phyloP scores from a whole-genome alignment of 1,140 invertebrate species.

The Sitobion miscanthi region DNA sequence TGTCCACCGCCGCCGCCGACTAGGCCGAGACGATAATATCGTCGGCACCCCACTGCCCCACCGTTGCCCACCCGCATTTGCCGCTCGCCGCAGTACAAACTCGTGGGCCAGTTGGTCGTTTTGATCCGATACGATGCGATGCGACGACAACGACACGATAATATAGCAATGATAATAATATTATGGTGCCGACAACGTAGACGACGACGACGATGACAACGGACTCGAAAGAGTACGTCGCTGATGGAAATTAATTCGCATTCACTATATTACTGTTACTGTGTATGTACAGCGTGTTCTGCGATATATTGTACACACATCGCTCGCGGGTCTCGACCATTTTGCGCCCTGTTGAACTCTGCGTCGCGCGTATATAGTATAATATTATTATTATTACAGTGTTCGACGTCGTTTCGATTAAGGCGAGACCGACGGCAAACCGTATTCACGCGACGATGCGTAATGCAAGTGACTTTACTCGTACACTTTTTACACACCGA shows the following conservation, averaged over 20 bases:
- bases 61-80: no score
- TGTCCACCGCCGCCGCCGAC: not conserved
- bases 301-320: not conserved
- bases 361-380: not conserved
- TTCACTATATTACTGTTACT: not conserved
- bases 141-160: not conserved
- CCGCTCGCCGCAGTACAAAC: not conserved
- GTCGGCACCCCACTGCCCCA: not conserved
- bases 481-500: not conserved
- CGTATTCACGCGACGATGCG: not conserved
- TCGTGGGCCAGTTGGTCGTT: not conserved
- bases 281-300: not conserved
- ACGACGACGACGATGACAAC: not conserved
- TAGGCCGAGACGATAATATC: not conserved
- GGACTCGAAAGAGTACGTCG: not conserved
- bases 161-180: not conserved
- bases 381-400: not conserved
- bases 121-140: constrained; percentile 6
- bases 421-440: not conserved
- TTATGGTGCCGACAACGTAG: not conserved
- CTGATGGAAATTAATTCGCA: constrained; percentile 11
- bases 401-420: not conserved
- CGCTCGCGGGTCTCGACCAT: not conserved
- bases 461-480: not conserved
- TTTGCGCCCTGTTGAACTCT: not conserved